These are phyloP conservation scores for Burhinus oedicnemus DNA, from an alignment of 2,113 vertebrate genomes.

Conservation along the genomic window DNA sequence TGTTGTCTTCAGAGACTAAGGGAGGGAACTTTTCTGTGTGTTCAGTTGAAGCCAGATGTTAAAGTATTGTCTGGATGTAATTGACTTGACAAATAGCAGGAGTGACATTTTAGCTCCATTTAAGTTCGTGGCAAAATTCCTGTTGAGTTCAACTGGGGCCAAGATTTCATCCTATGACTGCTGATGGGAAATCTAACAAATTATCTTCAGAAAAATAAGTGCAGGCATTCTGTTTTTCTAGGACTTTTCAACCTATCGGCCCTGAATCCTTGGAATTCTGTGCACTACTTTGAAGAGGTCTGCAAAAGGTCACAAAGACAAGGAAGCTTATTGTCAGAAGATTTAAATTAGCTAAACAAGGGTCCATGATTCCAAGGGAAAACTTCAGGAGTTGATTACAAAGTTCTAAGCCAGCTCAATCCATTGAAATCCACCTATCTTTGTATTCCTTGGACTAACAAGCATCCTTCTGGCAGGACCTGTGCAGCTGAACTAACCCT, in stretches of 20 bases:
- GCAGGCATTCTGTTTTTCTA: conserved; percentile 3
- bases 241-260: neutral
- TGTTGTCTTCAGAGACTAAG: conserved; percentile 1
- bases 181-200: conserved; percentile 1
- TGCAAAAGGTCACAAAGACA: neutral
- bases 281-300: neutral
- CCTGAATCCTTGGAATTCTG: neutral
- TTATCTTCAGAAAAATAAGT: conserved; percentile 5
- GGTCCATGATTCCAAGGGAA: neutral
- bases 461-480: neutral
- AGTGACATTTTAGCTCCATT: conserved; percentile 58
- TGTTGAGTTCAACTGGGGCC: conserved; percentile 41
- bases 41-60: conserved; percentile 50
- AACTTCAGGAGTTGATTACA: neutral
- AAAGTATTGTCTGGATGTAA: conserved; percentile 52
- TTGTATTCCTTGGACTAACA: neutral
- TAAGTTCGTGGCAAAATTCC: conserved; percentile 50
- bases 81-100: conserved; percentile 57
- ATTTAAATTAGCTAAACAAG: neutral
- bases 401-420: neutral
- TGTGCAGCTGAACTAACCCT: neutral
- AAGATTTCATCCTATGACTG: conserved; percentile 15
- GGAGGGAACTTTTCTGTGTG: conserved; percentile 3
- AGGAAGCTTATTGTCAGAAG: neutral
- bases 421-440: neutral